phyloP scores from a whole-genome alignment of 2,797 vertebrate species.

The Austrolebias charrua region DNA sequence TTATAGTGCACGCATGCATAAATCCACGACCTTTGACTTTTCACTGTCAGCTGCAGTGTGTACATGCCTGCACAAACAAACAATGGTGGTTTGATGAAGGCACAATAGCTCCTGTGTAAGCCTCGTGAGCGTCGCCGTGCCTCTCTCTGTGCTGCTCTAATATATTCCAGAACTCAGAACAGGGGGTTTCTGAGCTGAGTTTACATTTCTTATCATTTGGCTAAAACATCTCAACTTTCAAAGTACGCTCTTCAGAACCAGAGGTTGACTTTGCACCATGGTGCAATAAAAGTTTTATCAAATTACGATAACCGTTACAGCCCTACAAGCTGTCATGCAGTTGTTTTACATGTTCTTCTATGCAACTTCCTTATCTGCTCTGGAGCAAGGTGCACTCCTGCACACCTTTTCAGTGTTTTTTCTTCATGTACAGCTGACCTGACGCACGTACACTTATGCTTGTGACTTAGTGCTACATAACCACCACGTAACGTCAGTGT shows the following conservation, averaged over 20 bases:
- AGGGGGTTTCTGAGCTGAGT: slow-evolving; percentile 29
- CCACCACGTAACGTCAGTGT: slow-evolving; percentile 2
- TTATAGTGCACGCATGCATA: slow-evolving; percentile 30
- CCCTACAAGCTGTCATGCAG: slow-evolving; percentile 10
- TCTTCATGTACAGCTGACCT: slow-evolving; percentile 25
- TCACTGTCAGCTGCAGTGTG: slow-evolving; percentile 39
- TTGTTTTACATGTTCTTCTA: slow-evolving; percentile 40
- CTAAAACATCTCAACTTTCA: slow-evolving; percentile 38
- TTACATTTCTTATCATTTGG: slow-evolving; percentile 14
- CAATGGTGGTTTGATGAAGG: slow-evolving; percentile 56
- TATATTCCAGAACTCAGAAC: slow-evolving; percentile 33
- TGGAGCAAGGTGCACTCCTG: slow-evolving; percentile 36
- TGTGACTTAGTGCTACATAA: slow-evolving; percentile 1
- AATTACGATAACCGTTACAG: slow-evolving; percentile 49
- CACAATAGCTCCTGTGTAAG: slow-evolving; percentile 67
- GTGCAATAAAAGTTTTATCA: slow-evolving; percentile 63
- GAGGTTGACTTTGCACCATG: slow-evolving; percentile 58
- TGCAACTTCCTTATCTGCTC: slow-evolving; percentile 51
- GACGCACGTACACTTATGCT: slow-evolving; percentile 55
- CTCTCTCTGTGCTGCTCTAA: slow-evolving; percentile 63
- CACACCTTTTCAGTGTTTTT: slow-evolving; percentile 28
- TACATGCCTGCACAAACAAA: slow-evolving; percentile 55
- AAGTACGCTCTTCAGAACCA: slow-evolving; percentile 45
- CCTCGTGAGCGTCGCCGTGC: slow-evolving; percentile 49
- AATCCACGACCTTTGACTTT: slow-evolving; percentile 33